Conservation (phyloP, 2,113 vertebrate genomes). For the Colaptes auratus region DNA sequence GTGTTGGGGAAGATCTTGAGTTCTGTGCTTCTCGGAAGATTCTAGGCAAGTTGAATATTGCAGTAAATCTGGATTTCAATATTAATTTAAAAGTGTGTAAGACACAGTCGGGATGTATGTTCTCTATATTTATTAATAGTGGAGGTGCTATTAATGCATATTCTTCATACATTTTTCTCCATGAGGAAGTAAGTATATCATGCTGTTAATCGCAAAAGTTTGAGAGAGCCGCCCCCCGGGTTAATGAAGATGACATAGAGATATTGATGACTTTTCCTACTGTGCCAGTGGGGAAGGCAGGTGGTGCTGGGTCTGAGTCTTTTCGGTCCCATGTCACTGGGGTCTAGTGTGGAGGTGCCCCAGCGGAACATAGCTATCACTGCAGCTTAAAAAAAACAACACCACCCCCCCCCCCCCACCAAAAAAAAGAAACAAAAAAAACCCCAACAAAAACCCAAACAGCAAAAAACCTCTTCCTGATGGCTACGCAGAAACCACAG, state of each 20-base stretch:
- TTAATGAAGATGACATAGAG: not conserved
- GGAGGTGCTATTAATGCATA: not conserved
- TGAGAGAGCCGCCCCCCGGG: not conserved
- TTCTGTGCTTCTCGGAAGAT: conserved; percentile 6
- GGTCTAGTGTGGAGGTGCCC: not conserved
- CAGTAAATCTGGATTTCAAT: not conserved
- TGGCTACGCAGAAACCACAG: conserved; percentile 6
- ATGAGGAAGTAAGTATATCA: not conserved
- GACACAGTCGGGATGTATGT: not conserved
- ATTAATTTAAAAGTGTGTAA: not conserved
- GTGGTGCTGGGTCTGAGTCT: not conserved
- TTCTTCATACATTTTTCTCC: not conserved
- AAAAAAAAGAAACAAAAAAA: too few relatives aligned
- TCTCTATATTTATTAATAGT: not conserved
- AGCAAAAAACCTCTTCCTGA: not conserved
- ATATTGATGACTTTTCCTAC: accelerated
- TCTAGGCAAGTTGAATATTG: conserved; percentile 42
- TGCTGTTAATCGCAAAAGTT: not conserved
- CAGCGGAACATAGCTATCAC: not conserved
- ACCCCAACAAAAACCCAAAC: too few relatives aligned
- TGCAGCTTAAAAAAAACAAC: not conserved
- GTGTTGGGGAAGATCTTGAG: not conserved
- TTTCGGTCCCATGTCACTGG: not conserved
- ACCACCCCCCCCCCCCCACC: too few relatives aligned
- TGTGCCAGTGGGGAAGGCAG: not conserved